Conservation (phyloP, 2,797 vertebrate species). For the Sylvilagus floridanus region DNA sequence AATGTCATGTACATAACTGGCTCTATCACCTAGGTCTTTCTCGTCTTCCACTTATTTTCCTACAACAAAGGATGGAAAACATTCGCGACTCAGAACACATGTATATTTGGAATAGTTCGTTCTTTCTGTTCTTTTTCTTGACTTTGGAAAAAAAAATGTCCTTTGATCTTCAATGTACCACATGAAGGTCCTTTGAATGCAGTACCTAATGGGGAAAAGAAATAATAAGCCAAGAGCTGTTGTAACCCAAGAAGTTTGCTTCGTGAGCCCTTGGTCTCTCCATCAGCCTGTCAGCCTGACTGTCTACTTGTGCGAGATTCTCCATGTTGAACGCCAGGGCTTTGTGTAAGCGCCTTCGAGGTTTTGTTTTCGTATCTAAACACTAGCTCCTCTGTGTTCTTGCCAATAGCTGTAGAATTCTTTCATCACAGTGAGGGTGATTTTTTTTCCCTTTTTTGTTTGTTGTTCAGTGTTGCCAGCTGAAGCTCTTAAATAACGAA, state of each 20-base stretch:
- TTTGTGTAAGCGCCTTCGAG: conserved; percentile 59
- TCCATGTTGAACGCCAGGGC: conserved; percentile 55
- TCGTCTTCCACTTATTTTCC: conserved; percentile 66
- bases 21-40: conserved; percentile 72
- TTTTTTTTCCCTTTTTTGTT: conserved; percentile 45
- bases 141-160: conserved; percentile 67
- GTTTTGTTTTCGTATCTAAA: conserved; percentile 67
- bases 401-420: conserved; percentile 53
- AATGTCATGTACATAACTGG: conserved; percentile 47
- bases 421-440: conserved; percentile 29
- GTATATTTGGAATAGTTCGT: conserved; percentile 71
- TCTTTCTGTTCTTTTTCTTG: conserved; percentile 40
- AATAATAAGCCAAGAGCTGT: conserved; percentile 68
- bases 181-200: conserved; percentile 59
- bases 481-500: conserved; percentile 24
- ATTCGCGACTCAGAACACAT: conserved; percentile 74
- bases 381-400: conserved; percentile 51
- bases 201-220: conserved; percentile 67
- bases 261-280: conserved; percentile 19
- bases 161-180: conserved; percentile 69
- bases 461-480: conserved; percentile 52
- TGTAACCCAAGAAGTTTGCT: conserved; percentile 62
- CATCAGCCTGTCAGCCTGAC: conserved; percentile 26
- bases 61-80: conserved; percentile 70
- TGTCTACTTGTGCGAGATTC: not conserved